Evolutionary conservation across 2,113 vertebrate genomes (phyloP), one percentile per base, ranked within the genome.

Genomic region (Suricata suricatta): DNA sequence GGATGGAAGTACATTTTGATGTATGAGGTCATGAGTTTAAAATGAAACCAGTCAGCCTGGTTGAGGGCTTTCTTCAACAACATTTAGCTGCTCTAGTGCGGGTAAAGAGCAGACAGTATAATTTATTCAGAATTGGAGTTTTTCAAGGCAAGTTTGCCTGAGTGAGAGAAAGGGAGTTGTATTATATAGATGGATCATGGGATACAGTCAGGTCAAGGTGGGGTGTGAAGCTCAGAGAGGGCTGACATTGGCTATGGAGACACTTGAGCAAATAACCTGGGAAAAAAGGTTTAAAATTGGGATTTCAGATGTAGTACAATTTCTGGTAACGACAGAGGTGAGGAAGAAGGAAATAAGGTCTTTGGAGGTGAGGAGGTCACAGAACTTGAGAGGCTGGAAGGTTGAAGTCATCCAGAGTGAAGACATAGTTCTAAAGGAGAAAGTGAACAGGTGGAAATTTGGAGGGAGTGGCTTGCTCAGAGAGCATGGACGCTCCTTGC

Each of bases 121-220:
- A 38, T 90, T 93, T 97, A 64, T 71, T 21, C 52, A 72, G 60
- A 92, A 90, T 25, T 71, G 31, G 60, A 38, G n/a, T 82, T 72
- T 88, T 83, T 90, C 74, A 83, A 95, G 64, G 25, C 31, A 79
- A 81, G 47, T 35, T 17, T 41, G 44, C 85, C n/a, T 94, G 35
- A 31, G 57, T 54, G 52, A 69, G 69, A 50, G 41, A 94, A 92
- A 72, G 33, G n/a, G 38, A 90, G 47, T 86, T 52, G 74, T 86
- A 44, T 15, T 76, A 19, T 81, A 86, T 15, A 7, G 33, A 57
- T 19, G 25, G 25, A 33, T 63, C 41, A 63, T 79, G 47, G 60
- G 44, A 57, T 66, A 35, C 5, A n/a, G 66, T 63, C 50, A 68
- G 54, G 33, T 90, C n/a, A 80, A 84, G 38, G 31, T 57, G 31